Evolutionary conservation across 2,113 vertebrate genomes (phyloP).

Genomic region (Phalacrocorax pelagicus): DNA sequence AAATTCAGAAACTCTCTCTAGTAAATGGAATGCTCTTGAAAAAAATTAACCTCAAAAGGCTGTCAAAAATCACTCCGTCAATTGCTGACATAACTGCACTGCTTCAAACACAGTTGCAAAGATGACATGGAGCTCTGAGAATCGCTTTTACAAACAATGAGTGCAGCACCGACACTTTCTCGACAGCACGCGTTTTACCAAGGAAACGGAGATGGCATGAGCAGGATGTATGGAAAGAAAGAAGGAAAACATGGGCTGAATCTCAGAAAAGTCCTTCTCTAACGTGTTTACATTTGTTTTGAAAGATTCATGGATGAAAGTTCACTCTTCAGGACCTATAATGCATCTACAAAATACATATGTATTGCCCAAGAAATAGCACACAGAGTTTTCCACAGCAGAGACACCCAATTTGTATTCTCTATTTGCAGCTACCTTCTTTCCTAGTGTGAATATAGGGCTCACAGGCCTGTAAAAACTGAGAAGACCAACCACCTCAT

Average conservation of each 20-base stretch:
- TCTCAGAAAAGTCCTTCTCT: not conserved
- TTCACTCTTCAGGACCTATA: not conserved
- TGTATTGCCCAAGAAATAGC: not conserved
- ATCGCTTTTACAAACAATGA: not conserved
- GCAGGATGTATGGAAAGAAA: not conserved
- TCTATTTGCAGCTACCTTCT: not conserved
- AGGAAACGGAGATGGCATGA: not conserved
- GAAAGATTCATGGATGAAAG: not conserved
- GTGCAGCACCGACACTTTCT: not conserved
- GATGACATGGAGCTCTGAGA: not conserved
- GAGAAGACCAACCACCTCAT: not conserved
- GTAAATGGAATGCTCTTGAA: not conserved
- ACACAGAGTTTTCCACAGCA: not conserved
- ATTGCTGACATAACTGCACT: not conserved
- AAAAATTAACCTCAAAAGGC: not conserved
- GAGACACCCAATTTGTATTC: not conserved
- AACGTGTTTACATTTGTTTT: not conserved
- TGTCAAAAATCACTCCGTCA: not conserved
- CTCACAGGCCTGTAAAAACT: not conserved
- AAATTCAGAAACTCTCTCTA: not conserved
- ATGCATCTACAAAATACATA: rapidly evolving
- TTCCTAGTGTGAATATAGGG: rapidly evolving
- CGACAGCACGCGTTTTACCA: not conserved
- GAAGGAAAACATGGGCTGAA: not conserved
- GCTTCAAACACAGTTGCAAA: not conserved